phyloP scores from a whole-genome alignment of 2,113 vertebrate genomes.

The Myocastor coypus region DNA sequence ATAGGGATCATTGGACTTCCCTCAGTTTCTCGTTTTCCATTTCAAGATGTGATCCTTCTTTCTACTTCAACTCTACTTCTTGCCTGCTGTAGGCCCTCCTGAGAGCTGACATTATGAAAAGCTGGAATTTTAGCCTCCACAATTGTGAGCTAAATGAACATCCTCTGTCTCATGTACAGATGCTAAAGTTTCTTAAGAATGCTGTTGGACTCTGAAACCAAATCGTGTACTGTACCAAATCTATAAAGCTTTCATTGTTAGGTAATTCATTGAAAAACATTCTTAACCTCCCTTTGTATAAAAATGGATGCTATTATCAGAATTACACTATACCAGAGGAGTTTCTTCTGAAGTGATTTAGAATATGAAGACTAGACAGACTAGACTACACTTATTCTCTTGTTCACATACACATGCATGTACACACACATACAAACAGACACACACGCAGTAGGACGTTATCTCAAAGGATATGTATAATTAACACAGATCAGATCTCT shows the following conservation, averaged over 20 bases:
- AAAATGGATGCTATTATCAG: background rate
- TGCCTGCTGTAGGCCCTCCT: background rate
- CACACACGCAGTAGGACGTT: background rate
- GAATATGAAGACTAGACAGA: background rate
- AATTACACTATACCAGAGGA: background rate
- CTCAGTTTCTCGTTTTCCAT: background rate
- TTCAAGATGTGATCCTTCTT: background rate
- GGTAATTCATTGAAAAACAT: background rate
- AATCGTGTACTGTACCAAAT: background rate
- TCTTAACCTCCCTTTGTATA: background rate
- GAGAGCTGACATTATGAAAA: background rate
- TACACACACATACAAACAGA: background rate
- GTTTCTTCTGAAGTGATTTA: conserved; percentile 26
- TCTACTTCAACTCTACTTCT: background rate
- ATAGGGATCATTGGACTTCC: background rate
- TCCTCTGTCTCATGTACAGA: background rate
- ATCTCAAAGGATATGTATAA: conserved; percentile 20
- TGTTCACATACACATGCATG: background rate
- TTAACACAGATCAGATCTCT: background rate
- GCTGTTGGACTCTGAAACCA: background rate
- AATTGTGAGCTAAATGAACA: background rate
- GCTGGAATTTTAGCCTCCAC: background rate
- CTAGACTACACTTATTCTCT: background rate
- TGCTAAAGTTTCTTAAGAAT: background rate
- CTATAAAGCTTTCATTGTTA: background rate